Evolutionary conservation across 2,888 invertebrate genomes (phyloP).

Genomic region (Spodoptera picta): DNA sequence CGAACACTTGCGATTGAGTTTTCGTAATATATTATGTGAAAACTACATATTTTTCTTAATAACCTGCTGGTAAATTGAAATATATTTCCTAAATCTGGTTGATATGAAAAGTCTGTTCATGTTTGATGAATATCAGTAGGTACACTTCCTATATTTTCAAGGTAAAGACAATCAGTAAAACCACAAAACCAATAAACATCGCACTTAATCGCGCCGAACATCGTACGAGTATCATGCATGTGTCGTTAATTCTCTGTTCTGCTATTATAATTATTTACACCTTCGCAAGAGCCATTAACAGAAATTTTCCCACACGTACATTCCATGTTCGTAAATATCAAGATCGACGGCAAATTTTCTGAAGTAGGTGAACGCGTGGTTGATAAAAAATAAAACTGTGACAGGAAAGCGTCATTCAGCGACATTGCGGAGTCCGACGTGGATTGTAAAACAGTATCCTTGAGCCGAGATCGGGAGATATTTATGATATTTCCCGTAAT

Average conservation of each 20-base stretch:
- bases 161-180: background rate
- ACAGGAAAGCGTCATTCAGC: conserved; percentile 76
- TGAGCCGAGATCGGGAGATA: conserved; percentile 62
- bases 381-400: conserved; percentile 66
- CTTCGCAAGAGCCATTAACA: conserved; percentile 30
- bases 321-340: conserved; percentile 43
- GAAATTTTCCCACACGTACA: conserved; percentile 47
- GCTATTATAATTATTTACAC: conserved; percentile 36
- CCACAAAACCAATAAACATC: conserved; percentile 14
- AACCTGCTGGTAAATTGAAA: too few species aligned
- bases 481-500: conserved; percentile 85
- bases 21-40: too few species aligned
- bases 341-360: conserved; percentile 51
- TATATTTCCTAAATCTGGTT: too few species aligned
- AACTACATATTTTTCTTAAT: too few species aligned
- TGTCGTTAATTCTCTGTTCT: conserved; percentile 13
- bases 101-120: too few species aligned
- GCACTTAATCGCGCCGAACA: conserved; percentile 2
- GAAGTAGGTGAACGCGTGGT: conserved; percentile 46
- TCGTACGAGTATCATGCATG: conserved; percentile 12
- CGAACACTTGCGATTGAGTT: too few species aligned
- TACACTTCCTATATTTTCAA: background rate
- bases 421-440: conserved; percentile 61
- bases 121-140: background rate
- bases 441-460: conserved; percentile 74